These are phyloP conservation scores for Yasuhikotakia modesta DNA, from an alignment of 2,797 vertebrate genomes.

Conservation along the genomic window DNA sequence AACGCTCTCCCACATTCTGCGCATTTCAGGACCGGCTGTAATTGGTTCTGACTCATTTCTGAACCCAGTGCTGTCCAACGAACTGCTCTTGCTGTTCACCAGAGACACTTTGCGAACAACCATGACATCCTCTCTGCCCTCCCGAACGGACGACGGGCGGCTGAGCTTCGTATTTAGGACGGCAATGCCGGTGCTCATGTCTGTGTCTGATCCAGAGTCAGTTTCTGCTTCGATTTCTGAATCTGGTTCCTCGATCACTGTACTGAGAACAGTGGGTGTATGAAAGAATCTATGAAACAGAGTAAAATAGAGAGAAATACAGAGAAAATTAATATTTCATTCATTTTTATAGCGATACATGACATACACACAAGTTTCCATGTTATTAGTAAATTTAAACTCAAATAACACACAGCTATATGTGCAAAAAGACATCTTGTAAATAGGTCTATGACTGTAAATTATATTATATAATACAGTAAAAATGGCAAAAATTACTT, in stretches of 20 bases:
- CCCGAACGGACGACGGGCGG: constrained; percentile 2
- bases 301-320: too few relatives aligned
- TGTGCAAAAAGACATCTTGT: too few relatives aligned
- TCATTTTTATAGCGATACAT: too few relatives aligned
- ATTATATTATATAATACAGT: too few relatives aligned
- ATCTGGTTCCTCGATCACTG: constrained; percentile 41
- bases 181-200: constrained; percentile 67
- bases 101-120: constrained; percentile 81
- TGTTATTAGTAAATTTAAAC: too few relatives aligned
- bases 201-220: constrained; percentile 39
- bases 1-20: neutral
- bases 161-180: constrained; percentile 72
- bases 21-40: constrained; percentile 8
- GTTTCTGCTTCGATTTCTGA: constrained; percentile 26
- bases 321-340: too few relatives aligned
- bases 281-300: too few relatives aligned
- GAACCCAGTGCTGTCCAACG: neutral
- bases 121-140: constrained; percentile 62
- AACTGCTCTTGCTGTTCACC: constrained; percentile 54
- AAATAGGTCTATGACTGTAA: too few relatives aligned
- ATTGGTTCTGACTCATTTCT: neutral
- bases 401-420: too few relatives aligned
- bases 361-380: too few relatives aligned
- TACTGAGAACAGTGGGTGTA: constrained; percentile 10
- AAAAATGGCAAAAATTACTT: too few relatives aligned